Conservation (phyloP, 2,113 vertebrate genomes). For the Petrocephalus microphthalmus region DNA sequence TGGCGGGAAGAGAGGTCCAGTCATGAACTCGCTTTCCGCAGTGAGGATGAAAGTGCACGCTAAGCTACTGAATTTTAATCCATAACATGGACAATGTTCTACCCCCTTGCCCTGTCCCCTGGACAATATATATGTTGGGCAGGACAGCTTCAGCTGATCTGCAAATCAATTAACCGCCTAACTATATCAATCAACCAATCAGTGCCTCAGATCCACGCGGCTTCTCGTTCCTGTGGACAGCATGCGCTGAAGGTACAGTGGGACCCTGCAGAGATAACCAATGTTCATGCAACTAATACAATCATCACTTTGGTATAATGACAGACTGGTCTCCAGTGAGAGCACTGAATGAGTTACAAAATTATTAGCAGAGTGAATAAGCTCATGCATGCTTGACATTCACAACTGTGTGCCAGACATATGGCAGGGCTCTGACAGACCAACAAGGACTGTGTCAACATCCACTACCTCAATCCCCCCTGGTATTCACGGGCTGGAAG, state of each 20-base stretch:
- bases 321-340: background rate
- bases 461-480: background rate
- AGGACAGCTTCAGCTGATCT: background rate
- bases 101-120: background rate
- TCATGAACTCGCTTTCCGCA: background rate
- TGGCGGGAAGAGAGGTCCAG: background rate
- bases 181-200: background rate
- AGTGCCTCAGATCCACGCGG: background rate
- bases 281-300: background rate
- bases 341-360: background rate
- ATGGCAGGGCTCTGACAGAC: constrained; percentile 20
- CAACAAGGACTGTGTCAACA: background rate
- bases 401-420: constrained; percentile 3
- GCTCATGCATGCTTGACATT: background rate
- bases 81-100: background rate
- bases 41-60: background rate
- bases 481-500: constrained; percentile 11
- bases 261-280: background rate
- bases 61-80: background rate
- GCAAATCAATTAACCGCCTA: background rate
- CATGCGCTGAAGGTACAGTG: background rate
- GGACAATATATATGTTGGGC: background rate
- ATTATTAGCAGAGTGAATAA: background rate
- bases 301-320: background rate
- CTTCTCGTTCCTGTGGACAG: background rate